phyloP scores from a whole-genome alignment of 2,888 invertebrate species.

The Diarsia mendica region DNA sequence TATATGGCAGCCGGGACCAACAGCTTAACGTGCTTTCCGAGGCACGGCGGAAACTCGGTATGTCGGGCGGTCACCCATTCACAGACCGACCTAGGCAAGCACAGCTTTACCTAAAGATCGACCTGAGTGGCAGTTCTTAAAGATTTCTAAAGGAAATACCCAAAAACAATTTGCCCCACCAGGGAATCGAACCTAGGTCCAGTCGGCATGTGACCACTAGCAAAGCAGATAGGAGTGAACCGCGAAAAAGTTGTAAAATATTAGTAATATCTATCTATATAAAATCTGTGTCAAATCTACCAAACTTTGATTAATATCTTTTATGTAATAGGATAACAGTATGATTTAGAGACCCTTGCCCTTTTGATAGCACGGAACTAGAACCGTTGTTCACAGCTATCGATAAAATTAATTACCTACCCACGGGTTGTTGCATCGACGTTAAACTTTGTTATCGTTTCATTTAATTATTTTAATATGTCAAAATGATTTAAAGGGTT shows the following conservation, averaged over 20 bases:
- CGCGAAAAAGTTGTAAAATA: slow-evolving; percentile 52
- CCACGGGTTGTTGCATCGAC: slow-evolving; percentile 5
- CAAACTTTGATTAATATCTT: slow-evolving; percentile 53
- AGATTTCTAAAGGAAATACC: neutral
- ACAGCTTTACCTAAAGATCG: too few species aligned
- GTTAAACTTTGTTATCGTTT: slow-evolving; percentile 33
- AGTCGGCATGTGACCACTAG: neutral
- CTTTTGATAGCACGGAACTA: slow-evolving; percentile 19
- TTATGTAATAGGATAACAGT: slow-evolving; percentile 36
- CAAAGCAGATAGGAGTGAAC: slow-evolving; percentile 51
- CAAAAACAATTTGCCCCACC: neutral
- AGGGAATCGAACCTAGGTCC: neutral
- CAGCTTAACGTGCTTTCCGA: too few species aligned
- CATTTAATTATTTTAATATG: slow-evolving; percentile 28
- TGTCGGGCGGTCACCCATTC: too few species aligned
- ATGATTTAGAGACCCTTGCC: slow-evolving; percentile 35
- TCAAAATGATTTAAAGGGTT: slow-evolving; percentile 7
- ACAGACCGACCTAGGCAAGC: too few species aligned
- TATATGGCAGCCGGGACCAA: too few species aligned
- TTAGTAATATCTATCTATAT: neutral
- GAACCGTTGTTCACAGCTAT: slow-evolving; percentile 18
- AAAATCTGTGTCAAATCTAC: slow-evolving; percentile 50
- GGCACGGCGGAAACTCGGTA: too few species aligned
- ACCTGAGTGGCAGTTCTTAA: too few species aligned
- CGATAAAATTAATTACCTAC: slow-evolving; percentile 37